Evolutionary conservation across 2,113 vertebrate genomes (phyloP), one percentile per base, ranked within the genome.

Genomic region (Oryzias woworae): DNA sequence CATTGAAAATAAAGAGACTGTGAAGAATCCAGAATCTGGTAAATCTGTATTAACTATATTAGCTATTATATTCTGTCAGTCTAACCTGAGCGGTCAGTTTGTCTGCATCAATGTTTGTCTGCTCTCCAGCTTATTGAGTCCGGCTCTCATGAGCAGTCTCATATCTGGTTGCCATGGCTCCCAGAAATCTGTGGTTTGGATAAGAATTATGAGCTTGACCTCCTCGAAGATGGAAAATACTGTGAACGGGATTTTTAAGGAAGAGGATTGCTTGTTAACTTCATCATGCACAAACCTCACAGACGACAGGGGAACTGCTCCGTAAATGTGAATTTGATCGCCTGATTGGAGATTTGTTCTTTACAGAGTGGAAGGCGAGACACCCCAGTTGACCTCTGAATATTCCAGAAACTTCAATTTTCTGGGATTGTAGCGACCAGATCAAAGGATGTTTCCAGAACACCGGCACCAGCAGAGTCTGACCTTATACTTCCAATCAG

Each of bases 161-260:
- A 22, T 65, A 54, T 68, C 62, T 71, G 69, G 74, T 78, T 82
- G 61, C 79, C 77, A 78, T 82, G 82, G 45, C 47, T 49, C 55
- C 1, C 1, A 65, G 71, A 70, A 36, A n/a, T 55, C 42, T 0
- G 1, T 51, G 54, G 57, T 69, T 52, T 52, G 57, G 66, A 61
- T 64, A 66, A 64, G 76, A 58, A 66, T 53, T 70, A 73, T 22
- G 48, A 66, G 46, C 36, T 41, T 54, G 46, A 67, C 62, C 52
- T 67, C 53, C 22, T 43, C 5, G 48, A 51, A 10, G 42, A 61
- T 65, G 64, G 44, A 69, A 75, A 66, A 61, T 58, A 62, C 53
- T 44, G 43, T 61, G 18, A 55, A 66, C 58, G 16, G 54, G 24
- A 28, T 57, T 77, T 63, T 43, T 20, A 59, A 57, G 14, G 18